Percentiles rank a stretch among this genome's conserved stretches.
These are phyloP conservation scores for Argyresthia goedartella DNA, from an alignment of 2,888 invertebrate species.

Conservation along the genomic window DNA sequence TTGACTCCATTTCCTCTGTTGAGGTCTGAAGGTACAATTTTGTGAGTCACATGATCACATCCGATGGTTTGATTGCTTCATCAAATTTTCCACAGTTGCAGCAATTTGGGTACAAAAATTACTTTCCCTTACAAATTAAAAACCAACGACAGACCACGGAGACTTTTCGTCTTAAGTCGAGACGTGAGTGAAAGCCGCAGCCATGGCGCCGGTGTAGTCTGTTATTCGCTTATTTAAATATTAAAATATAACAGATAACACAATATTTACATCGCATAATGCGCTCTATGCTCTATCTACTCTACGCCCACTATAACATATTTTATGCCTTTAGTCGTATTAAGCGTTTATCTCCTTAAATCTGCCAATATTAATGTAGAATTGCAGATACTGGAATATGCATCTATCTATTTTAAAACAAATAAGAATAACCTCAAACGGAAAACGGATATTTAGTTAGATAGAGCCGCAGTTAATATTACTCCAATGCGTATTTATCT, in stretches of 20 bases:
- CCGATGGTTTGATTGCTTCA: too few relatives aligned
- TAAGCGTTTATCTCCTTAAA: not conserved
- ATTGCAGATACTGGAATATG: too few relatives aligned
- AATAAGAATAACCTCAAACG: too few relatives aligned
- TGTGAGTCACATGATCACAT: too few relatives aligned
- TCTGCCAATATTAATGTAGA: not conserved
- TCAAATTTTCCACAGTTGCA: not conserved
- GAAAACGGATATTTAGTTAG: too few relatives aligned
- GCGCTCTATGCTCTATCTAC: conserved; percentile 18
- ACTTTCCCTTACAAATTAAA: conserved; percentile 14
- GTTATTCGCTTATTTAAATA: conserved; percentile 23
- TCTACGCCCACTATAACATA: conserved; percentile 13
- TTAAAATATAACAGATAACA: conserved; percentile 35
- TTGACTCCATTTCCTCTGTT: too few relatives aligned
- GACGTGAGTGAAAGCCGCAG: conserved; percentile 56
- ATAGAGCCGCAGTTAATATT: too few relatives aligned
- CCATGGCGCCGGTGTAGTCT: conserved; percentile 28
- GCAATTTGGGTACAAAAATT: not conserved
- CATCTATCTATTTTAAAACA: too few relatives aligned
- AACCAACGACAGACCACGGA: conserved; percentile 30
- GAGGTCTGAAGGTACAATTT: too few relatives aligned
- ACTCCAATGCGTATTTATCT: too few relatives aligned
- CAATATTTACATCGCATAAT: conserved; percentile 21
- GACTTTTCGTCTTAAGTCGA: conserved; percentile 42
- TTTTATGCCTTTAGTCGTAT: not conserved